Conservation (phyloP, 2,888 invertebrate species). For the Melanostoma mellinum region DNA sequence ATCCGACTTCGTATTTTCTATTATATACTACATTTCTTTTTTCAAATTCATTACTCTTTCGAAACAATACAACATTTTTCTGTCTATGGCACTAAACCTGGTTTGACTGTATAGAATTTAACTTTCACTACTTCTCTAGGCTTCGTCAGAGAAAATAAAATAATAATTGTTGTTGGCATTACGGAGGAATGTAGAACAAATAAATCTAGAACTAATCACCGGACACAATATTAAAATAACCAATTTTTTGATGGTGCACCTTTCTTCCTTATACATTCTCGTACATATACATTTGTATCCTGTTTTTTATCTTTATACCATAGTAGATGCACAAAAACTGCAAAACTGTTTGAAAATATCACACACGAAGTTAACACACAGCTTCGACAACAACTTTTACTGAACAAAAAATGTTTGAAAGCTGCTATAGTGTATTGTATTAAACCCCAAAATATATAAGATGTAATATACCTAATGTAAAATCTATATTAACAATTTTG, state of each 20-base stretch:
- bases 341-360: constrained; percentile 37
- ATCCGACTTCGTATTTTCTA: constrained; percentile 74
- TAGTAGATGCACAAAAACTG: constrained; percentile 50
- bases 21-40: constrained; percentile 20
- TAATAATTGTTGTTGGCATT: not conserved
- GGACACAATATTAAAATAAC: constrained; percentile 34
- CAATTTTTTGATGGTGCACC: constrained; percentile 52
- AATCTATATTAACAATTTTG: constrained; percentile 20
- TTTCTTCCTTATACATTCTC: not conserved
- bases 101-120: constrained; percentile 12
- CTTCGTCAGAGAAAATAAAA: constrained; percentile 20
- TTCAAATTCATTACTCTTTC: constrained; percentile 22
- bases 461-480: constrained; percentile 2
- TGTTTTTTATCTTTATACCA: constrained; percentile 18
- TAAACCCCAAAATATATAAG: not conserved
- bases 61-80: constrained; percentile 34
- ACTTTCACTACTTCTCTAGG: constrained; percentile 30
- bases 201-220: constrained; percentile 41
- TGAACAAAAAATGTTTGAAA: constrained; percentile 8
- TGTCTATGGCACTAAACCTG: constrained; percentile 52
- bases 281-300: not conserved
- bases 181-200: constrained; percentile 10
- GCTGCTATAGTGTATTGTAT: not conserved
- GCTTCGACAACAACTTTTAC: constrained; percentile 36
- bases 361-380: constrained; percentile 28